Evolutionary conservation across 2,113 vertebrate genomes (phyloP).

Genomic region (Coptodon rendalli): DNA sequence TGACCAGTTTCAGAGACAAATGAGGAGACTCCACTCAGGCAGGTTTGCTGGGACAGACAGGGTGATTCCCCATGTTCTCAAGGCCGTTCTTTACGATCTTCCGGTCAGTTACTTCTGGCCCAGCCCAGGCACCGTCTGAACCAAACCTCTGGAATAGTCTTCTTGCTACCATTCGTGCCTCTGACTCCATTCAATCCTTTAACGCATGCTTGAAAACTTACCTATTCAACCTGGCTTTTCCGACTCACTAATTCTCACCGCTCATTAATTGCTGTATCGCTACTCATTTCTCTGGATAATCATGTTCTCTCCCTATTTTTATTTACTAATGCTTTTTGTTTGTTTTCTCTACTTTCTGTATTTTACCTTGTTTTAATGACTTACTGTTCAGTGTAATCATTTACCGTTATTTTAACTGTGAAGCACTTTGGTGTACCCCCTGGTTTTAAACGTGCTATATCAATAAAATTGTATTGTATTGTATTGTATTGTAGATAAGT

Average conservation of each 20-base stretch:
- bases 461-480: neutral
- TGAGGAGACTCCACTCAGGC: neutral
- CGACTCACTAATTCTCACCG: neutral
- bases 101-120: neutral
- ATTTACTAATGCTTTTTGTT: neutral
- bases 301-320: neutral
- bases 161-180: neutral
- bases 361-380: neutral
- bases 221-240: neutral
- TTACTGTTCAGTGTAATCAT: neutral
- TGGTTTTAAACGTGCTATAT: neutral
- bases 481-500: neutral
- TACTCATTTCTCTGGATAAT: neutral
- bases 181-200: neutral
- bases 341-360: neutral
- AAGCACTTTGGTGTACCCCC: neutral
- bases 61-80: neutral
- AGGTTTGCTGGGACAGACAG: neutral
- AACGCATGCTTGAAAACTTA: neutral
- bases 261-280: neutral
- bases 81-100: neutral
- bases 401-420: neutral
- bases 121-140: neutral
- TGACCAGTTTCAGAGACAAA: no score
- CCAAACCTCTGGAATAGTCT: neutral